These are phyloP conservation scores for Tinea trinotella DNA, from an alignment of 2,888 invertebrate genomes.

Conservation along the genomic window DNA sequence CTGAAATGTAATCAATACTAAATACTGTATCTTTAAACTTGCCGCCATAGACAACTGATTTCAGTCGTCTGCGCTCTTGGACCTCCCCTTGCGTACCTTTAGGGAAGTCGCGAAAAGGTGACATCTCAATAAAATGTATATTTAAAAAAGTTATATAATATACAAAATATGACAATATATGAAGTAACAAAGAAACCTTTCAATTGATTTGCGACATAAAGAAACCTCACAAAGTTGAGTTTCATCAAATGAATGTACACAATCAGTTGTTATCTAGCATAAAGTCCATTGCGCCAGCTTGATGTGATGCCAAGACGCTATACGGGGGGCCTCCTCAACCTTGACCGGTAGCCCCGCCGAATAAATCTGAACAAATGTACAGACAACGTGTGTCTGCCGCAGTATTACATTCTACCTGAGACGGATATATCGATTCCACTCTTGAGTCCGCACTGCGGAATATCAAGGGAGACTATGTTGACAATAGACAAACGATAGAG, in stretches of 20 bases:
- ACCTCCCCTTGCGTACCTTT: too few species aligned
- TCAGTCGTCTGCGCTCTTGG: too few species aligned
- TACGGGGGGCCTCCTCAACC: constrained; percentile 55
- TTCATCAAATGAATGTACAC: background rate
- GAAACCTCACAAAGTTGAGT: too few species aligned
- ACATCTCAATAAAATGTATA: too few species aligned
- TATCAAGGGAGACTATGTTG: background rate
- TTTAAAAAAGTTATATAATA: too few species aligned
- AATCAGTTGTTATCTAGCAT: constrained; percentile 11
- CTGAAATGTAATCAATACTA: too few species aligned
- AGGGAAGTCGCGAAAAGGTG: too few species aligned
- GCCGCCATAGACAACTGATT: too few species aligned
- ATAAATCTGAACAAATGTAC: background rate
- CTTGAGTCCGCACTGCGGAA: constrained; percentile 5
- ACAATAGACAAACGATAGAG: background rate
- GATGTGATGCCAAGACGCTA: constrained; percentile 58
- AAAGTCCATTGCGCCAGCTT: constrained; percentile 28
- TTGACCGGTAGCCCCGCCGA: constrained; percentile 53
- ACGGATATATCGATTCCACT: constrained; percentile 3
- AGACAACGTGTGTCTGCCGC: background rate
- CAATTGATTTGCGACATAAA: too few species aligned
- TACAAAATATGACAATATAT: too few species aligned
- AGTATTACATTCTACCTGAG: constrained; percentile 1
- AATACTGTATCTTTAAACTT: too few species aligned
- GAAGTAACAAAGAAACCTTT: too few species aligned